Percentiles rank a stretch among this genome's conserved stretches.
phyloP scores from a whole-genome alignment of 2,888 invertebrate genomes.

The Masnerella sp. region DNA sequence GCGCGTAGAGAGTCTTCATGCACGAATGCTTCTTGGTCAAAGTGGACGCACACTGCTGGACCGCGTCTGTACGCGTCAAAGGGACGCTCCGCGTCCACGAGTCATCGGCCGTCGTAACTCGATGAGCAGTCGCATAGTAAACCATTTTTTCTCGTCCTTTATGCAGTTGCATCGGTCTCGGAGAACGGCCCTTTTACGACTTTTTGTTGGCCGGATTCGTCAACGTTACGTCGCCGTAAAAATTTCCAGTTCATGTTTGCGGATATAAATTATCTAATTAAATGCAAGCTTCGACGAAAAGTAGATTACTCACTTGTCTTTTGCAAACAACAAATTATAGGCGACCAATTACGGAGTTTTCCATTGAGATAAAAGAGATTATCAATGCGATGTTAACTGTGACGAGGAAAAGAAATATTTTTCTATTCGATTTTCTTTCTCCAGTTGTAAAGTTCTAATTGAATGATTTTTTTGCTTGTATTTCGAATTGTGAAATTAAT shows the following conservation, averaged over 20 bases:
- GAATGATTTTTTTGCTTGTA: no score
- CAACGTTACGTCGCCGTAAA: conserved; percentile 10
- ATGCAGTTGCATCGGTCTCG: conserved; percentile 42
- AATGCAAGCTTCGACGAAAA: conserved; percentile 32
- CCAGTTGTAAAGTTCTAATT: no score
- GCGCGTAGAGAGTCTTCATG: conserved; percentile 52
- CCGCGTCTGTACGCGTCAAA: conserved; percentile 65
- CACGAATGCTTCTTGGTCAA: conserved; percentile 57
- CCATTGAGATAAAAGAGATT: no score
- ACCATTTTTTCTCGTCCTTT: conserved; percentile 46
- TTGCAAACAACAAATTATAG: conserved; percentile 25
- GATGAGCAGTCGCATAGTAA: conserved; percentile 44
- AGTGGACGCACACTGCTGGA: conserved; percentile 50
- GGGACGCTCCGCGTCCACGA: conserved; percentile 62
- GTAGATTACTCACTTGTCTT: conserved; percentile 13
- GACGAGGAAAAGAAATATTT: no score
- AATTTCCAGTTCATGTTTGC: conserved; percentile 19
- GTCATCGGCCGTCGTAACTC: conserved; percentile 53
- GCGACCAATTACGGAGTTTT: conserved; percentile 14
- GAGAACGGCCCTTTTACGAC: conserved; percentile 36
- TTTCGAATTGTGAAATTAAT: no score
- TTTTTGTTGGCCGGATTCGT: conserved; percentile 27
- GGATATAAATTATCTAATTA: conserved; percentile 37
- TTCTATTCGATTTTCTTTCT: no score
- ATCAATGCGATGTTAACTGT: no score